Percentiles rank a stretch among this genome's conserved stretches.
Conservation (phyloP, 1,140 invertebrate genomes). For the Meloidogyne floridensis region DNA sequence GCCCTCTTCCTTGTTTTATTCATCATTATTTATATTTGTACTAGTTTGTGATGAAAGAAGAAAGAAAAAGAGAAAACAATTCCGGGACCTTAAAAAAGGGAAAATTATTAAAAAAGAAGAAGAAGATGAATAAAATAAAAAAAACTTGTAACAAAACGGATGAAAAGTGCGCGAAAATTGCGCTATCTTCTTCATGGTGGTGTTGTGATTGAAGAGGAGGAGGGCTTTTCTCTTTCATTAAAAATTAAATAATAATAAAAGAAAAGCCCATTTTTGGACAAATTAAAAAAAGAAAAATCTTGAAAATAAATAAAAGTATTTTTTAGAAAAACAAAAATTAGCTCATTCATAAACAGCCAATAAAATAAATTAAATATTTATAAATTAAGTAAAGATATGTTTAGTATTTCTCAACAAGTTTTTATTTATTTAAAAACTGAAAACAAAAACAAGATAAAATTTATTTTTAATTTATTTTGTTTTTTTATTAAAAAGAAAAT, state of each 20-base stretch:
- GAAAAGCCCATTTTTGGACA: constrained; percentile 1
- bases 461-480: too few species aligned
- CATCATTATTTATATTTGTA: background rate
- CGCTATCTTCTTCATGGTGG: background rate
- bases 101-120: background rate
- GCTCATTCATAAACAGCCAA: background rate
- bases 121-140: background rate
- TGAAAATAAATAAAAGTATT: background rate
- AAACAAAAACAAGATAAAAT: too few species aligned
- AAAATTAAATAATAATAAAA: background rate
- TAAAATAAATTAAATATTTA: background rate
- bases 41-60: background rate
- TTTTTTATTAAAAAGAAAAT: too few species aligned
- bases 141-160: constrained; percentile 9
- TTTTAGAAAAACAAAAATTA: background rate
- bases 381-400: background rate
- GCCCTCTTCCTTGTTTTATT: background rate
- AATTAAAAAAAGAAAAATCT: background rate
- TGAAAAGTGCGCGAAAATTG: constrained; percentile 1
- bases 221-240: background rate
- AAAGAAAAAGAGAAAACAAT: background rate
- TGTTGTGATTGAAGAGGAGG: background rate
- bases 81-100: background rate
- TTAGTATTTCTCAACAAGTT: too few species aligned
- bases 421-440: too few species aligned